phyloP scores from a whole-genome alignment of 2,888 invertebrate genomes.

The Nymphalis polychloros region DNA sequence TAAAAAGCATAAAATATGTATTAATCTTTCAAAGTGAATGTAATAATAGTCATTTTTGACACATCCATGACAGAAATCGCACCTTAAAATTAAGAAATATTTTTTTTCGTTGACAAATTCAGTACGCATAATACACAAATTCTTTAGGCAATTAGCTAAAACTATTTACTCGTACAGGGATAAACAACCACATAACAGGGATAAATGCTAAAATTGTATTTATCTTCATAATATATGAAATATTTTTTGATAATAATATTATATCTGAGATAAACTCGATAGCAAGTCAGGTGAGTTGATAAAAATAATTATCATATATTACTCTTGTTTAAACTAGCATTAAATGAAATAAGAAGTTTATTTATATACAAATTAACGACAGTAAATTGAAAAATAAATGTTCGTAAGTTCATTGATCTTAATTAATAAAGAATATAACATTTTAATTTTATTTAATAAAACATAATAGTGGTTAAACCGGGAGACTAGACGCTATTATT shows the following conservation, averaged over 20 bases:
- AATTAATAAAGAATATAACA: too few relatives aligned
- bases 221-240: neutral
- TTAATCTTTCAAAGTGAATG: neutral
- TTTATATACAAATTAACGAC: too few relatives aligned
- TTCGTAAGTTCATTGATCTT: too few relatives aligned
- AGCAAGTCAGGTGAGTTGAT: constrained; percentile 53
- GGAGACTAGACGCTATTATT: too few relatives aligned
- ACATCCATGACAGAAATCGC: constrained; percentile 31
- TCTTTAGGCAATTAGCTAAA: too few relatives aligned
- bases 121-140: too few relatives aligned
- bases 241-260: constrained; percentile 1
- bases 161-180: too few relatives aligned
- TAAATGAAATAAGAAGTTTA: too few relatives aligned
- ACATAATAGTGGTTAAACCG: too few relatives aligned
- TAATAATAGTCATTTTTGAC: neutral
- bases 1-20: neutral
- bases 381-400: too few relatives aligned
- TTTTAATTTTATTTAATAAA: too few relatives aligned
- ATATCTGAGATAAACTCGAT: constrained; percentile 47
- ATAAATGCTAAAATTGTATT: neutral
- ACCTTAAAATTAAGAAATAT: neutral
- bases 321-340: neutral
- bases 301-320: constrained; percentile 31
- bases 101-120: neutral
- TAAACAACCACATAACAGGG: neutral